Percentiles rank a stretch among this genome's conserved stretches.
Conservation (phyloP, 23 tunicate species). For the Halocynthia roretzi region DNA sequence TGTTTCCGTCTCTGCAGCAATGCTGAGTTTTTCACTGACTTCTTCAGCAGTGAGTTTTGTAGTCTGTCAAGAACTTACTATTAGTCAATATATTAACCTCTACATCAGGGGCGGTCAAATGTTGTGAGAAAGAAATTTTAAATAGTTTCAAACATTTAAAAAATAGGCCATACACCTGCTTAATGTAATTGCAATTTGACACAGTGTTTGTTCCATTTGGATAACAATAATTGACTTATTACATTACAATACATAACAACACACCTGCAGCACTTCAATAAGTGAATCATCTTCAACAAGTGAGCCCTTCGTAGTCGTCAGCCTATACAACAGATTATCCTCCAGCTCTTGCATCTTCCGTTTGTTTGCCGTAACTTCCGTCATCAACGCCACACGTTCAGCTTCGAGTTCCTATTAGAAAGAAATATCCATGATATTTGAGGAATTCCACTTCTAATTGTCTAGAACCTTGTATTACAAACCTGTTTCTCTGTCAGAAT, state of each 20-base stretch:
- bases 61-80: conserved; percentile 30
- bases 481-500: conserved; percentile 81
- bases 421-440: not conserved
- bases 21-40: conserved; percentile 71
- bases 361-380: conserved; percentile 85
- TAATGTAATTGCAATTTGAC: too few species aligned
- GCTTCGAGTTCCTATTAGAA: conserved; percentile 63
- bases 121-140: not conserved
- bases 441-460: not conserved
- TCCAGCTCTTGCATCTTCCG: conserved; percentile 75
- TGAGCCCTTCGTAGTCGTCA: conserved; percentile 82
- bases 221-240: not conserved
- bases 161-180: not conserved
- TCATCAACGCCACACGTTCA: conserved; percentile 75
- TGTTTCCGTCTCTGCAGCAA: conserved; percentile 79
- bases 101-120: too few species aligned
- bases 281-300: conserved; percentile 82
- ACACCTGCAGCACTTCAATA: conserved; percentile 65
- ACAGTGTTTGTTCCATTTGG: not conserved
- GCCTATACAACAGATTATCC: conserved; percentile 67
- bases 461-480: not conserved
- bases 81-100: too few species aligned
- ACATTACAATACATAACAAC: not conserved
- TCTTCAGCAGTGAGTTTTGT: conserved; percentile 88
- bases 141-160: not conserved